Base-by-base conservation (phyloP, 2,888 invertebrate species). In the Epistrophe grossulariae region DNA sequence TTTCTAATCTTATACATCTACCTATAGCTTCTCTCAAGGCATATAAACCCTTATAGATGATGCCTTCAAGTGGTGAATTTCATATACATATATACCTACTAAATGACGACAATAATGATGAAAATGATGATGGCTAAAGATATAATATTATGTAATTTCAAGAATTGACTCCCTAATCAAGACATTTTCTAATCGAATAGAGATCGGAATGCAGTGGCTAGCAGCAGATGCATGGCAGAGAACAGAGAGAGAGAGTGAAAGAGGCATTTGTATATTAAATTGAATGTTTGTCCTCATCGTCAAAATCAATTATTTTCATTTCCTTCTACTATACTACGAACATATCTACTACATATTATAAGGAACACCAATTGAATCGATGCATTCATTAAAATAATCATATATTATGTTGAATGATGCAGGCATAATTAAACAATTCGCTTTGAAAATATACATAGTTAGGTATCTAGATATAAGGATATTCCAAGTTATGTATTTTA, bases 341-440 rank as follows among this genome's bases (percentile, higher is more conserved):
- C 24, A 15, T 45, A 28, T n/a, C n/a, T n/a, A 38, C 11, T 10
- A 8, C 17, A 60, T 19, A 11, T 1, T 60, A 24, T 15, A 15
- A 43, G 24, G 19, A 62, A 19, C 13, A 62, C 62, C 52, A 28
- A 70, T 80, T 62, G 62, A 81, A 70, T 76, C 76, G 60, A 76
- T 74, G 74, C 59, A 74, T 66, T 62, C 52, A 74, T 82, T 78
- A 71, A 31, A 17, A 70, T 78, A 72, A 82, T 68, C 66, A 48
- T 62, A 52, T 43, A 43, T 66, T 71, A 62, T 28, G 35, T 66
- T 24, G 40, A 15, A 70, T 52, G 52, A 40, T 38, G 62, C 57
- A 38, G 82, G 31, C 43, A 82, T 78, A 82, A 82, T 82, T 78
- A 71, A 78, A 64, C 59, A 78, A 79, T 83, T 73, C 59, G 48